phyloP scores from a whole-genome alignment of 2,888 invertebrate genomes.

The Drosophila niveifrons region DNA sequence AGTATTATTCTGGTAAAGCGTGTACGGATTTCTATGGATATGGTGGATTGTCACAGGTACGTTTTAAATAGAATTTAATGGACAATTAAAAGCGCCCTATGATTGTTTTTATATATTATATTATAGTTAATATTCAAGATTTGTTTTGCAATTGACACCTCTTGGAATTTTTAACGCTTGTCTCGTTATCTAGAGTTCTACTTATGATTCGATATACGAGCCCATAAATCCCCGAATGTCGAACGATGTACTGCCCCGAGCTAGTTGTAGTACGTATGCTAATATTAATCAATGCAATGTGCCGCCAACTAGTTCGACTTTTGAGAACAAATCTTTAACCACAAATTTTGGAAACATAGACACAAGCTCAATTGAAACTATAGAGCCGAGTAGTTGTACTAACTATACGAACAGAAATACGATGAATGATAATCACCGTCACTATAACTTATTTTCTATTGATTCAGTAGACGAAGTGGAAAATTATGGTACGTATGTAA shows the following conservation, averaged over 20 bases:
- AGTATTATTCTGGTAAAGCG: slow-evolving; percentile 59
- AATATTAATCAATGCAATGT: slow-evolving; percentile 86
- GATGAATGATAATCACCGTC: slow-evolving; percentile 94
- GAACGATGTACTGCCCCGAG: slow-evolving; percentile 89
- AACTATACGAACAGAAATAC: slow-evolving; percentile 90
- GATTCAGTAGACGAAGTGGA: slow-evolving; percentile 90
- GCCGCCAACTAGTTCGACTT: not conserved
- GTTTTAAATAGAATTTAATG: not conserved
- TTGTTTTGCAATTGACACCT: not conserved
- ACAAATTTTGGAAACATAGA: slow-evolving; percentile 58
- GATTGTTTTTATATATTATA: too few species aligned
- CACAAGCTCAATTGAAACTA: slow-evolving; percentile 69
- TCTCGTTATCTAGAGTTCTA: slow-evolving; percentile 87
- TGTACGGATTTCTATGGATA: slow-evolving; percentile 86
- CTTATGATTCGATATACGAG: slow-evolving; percentile 95
- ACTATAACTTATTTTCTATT: slow-evolving; percentile 95
- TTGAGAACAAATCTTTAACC: slow-evolving; percentile 29
- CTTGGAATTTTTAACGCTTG: not conserved
- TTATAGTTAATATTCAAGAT: too few species aligned
- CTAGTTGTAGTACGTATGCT: slow-evolving; percentile 89
- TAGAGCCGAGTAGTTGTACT: slow-evolving; percentile 6
- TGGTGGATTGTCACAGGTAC: slow-evolving; percentile 90
- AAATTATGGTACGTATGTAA: slow-evolving; percentile 86
- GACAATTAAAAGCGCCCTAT: too few species aligned
- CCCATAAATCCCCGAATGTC: slow-evolving; percentile 95